Conservation (phyloP, 92 coral and sea anemone species). For the Plumapathes pennacea region DNA sequence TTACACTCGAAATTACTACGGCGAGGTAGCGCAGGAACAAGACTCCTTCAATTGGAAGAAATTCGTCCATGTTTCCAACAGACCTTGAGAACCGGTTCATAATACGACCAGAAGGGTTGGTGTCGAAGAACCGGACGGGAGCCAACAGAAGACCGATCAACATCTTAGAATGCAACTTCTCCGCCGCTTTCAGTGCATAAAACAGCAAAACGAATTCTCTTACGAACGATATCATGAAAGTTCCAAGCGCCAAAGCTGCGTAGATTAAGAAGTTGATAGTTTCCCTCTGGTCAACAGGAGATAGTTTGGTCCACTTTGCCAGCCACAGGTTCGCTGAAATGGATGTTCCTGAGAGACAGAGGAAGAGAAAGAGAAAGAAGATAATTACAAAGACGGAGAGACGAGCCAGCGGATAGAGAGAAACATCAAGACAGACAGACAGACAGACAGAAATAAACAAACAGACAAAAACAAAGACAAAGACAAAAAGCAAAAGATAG, state of each 20-base stretch:
- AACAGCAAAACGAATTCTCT: not conserved
- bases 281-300: slow-evolving; percentile 6
- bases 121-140: slow-evolving; percentile 7
- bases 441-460: no score
- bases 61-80: slow-evolving; percentile 9
- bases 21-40: not conserved
- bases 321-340: slow-evolving; percentile 25
- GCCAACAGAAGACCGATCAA: slow-evolving; percentile 1
- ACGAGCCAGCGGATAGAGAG: no score
- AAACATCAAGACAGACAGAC: no score
- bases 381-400: no score
- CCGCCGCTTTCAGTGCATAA: not conserved
- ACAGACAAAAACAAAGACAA: no score
- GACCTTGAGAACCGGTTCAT: slow-evolving; percentile 6
- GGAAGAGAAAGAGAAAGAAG: not conserved
- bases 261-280: slow-evolving; percentile 2
- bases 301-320: slow-evolving; percentile 18
- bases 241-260: not conserved
- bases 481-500: no score
- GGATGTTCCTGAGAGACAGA: slow-evolving; percentile 2
- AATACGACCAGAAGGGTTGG: slow-evolving; percentile 7
- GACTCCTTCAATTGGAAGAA: not conserved
- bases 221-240: not conserved
- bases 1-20: not conserved
- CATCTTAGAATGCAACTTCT: slow-evolving; percentile 1